Evolutionary conservation across 2,888 invertebrate genomes (phyloP), one percentile per base, ranked within the genome.

Genomic region (Ichneumon xanthorius): DNA sequence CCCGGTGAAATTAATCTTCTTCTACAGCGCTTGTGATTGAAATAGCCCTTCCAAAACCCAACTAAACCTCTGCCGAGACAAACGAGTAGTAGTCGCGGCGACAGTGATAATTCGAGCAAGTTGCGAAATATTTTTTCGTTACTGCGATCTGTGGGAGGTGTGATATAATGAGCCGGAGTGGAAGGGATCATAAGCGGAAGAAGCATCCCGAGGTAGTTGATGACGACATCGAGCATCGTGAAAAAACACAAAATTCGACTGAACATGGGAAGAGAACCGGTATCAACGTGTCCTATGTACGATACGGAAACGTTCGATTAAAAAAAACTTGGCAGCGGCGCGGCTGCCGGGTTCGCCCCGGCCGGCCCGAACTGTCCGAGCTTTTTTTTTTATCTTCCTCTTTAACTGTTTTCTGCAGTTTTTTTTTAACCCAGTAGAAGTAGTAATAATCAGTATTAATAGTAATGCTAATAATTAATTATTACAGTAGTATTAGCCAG

Each of bases 41-140:
- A 97, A 96, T 96, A 97, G 95, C 97, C 97, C 95, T 96, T 96
- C 97, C 97, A 97, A 95, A 96, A 96, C 95, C 97, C 96, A 95
- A 97, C 96, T 95, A 96, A 96, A 96, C 96, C 96, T 95, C 96
- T 96, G 95, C 95, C 95, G 93, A 95, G 95, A 95, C 94, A 95
- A 95, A 96, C 95, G 94, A 95, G 95, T 94, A 95, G 95, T 94
- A 95, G 94, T 93, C 95, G 95, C 94, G 95, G 96, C 95, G 95
- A 63, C 63, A 30, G 87, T 88, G 92, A 92, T 22, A 48, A 73
- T 63, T 33, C 45, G 37, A 45, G 40, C 50, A 67, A 67, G 37
- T 67, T 50, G 33, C 26, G 67, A 55, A 26, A 79, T 45, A 37
- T n/a, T 30, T 53, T 40, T 37, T 55, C 65, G 71, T 63, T 26